Evolutionary conservation across 2,888 invertebrate species (phyloP).

Genomic region (Eupithecia insigniata): DNA sequence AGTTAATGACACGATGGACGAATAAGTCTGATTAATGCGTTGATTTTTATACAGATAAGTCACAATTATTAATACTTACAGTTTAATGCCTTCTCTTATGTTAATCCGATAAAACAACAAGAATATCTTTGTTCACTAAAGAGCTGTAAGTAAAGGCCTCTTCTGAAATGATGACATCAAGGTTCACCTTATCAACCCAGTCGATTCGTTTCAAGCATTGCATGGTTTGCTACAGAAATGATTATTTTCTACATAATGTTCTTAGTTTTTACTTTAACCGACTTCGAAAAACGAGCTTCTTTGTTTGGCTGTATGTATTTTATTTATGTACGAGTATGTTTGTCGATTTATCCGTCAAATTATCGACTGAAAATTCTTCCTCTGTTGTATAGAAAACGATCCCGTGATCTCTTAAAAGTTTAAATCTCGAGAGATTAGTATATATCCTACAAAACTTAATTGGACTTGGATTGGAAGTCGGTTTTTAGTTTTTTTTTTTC

Average conservation of each 20-base stretch:
- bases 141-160: slow-evolving; percentile 7
- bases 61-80: not conserved
- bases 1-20: not conserved
- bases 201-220: slow-evolving; percentile 18
- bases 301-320: too few species aligned
- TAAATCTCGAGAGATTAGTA: too few species aligned
- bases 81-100: not conserved
- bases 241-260: not conserved
- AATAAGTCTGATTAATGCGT: not conserved
- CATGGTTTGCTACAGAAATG: slow-evolving; percentile 16
- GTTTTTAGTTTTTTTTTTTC: too few species aligned
- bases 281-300: too few species aligned
- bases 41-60: not conserved
- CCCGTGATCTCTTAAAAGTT: too few species aligned
- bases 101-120: slow-evolving; percentile 4
- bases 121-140: slow-evolving; percentile 6
- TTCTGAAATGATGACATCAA: slow-evolving; percentile 11
- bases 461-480: too few species aligned
- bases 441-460: too few species aligned
- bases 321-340: too few species aligned
- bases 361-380: too few species aligned
- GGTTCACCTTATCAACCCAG: slow-evolving; percentile 15
- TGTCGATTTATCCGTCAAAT: too few species aligned
- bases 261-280: not conserved
- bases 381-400: too few species aligned